Percentiles rank a stretch among this genome's conserved stretches.
These are phyloP conservation scores for Monoplex corrugatus DNA, from an alignment of 2,888 invertebrate species.

Conservation along the genomic window DNA sequence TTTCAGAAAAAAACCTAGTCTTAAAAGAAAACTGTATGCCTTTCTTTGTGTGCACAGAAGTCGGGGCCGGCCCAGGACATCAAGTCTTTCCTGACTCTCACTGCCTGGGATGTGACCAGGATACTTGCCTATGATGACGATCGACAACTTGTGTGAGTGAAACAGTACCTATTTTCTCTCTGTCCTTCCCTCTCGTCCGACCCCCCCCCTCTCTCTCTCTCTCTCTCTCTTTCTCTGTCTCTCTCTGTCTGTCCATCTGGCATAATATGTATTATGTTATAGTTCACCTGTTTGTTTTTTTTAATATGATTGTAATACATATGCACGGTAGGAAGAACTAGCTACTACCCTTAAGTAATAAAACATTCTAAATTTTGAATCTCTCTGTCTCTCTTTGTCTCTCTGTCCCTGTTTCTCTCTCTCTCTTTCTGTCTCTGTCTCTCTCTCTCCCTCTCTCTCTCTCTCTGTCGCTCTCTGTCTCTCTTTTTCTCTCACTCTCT, in stretches of 20 bases:
- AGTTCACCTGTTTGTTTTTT: no score
- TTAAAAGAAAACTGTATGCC: background rate
- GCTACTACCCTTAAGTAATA: no score
- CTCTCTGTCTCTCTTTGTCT: background rate
- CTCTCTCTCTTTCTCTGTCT: background rate
- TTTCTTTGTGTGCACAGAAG: background rate
- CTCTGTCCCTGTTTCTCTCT: slow-evolving; percentile 17
- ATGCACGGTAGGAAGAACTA: no score
- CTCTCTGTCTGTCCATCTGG: background rate
- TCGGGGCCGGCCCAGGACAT: slow-evolving; percentile 52
- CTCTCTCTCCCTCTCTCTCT: background rate
- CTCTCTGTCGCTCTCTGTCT: background rate
- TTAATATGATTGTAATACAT: slow-evolving; percentile 17
- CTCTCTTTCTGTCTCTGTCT: slow-evolving; percentile 11
- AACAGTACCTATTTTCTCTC: background rate
- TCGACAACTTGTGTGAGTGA: slow-evolving; percentile 63
- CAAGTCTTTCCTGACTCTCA: slow-evolving; percentile 76
- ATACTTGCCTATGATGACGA: slow-evolving; percentile 77
- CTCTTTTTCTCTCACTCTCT: background rate
- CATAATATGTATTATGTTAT: background rate
- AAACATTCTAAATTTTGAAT: no score
- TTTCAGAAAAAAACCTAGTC: no score
- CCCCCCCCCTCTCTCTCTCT: background rate
- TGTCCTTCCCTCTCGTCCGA: background rate
- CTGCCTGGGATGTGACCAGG: slow-evolving; percentile 79